Base-by-base conservation (phyloP, 2,888 invertebrate genomes). In the Acanthosoma haemorrhoidale region DNA sequence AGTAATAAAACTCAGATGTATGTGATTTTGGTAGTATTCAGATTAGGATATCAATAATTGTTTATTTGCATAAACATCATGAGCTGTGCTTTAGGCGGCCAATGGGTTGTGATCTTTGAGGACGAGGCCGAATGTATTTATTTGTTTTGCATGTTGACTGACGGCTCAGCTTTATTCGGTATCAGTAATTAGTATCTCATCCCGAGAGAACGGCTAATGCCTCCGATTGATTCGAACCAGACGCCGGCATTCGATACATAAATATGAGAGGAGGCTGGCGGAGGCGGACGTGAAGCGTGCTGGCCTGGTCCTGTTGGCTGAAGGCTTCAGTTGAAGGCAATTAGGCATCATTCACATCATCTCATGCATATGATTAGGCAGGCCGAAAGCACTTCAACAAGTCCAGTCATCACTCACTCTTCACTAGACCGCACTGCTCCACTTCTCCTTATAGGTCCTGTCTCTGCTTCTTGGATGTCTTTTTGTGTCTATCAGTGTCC, bases 401-500 rank as follows among this genome's bases (percentile, higher is more conserved):
- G 38, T 11, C 21, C 11, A 43, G 43, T 43, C 43, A 43, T 43
- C 43, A 13, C 43, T 39, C 39, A 6, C n/a, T n/a, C n/a, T n/a
- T n/a, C n/a, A n/a, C n/a, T n/a, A n/a, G n/a, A n/a, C 39, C 6
- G 39, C 41, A 11, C 18, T 18, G 41, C 41, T 51, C 51, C 29
- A 51, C 51, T 51, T 51, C 21, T 3, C n/a, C 1, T n/a, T n/a
- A n/a, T n/a, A n/a, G n/a, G n/a, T 13, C n/a, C 51, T 29, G 25
- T 51, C 51, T n/a, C n/a, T 29, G 2, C 13, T 13, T 51, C 51
- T 51, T 29, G 51, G 21, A 21, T 51, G 29, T 51, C n/a, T 51
- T 51, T 51, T 51, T 51, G 25, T 51, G 29, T 51, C 51, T 51
- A 51, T 51, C 51, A 51, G 25, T 25, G 51, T 51, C 51, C 51